A percentile compares a stretch with the other conserved stretches of the same genome.
These are phyloP conservation scores for Pomacea canaliculata DNA, from an alignment of 2,888 invertebrate genomes.

Conservation along the genomic window DNA sequence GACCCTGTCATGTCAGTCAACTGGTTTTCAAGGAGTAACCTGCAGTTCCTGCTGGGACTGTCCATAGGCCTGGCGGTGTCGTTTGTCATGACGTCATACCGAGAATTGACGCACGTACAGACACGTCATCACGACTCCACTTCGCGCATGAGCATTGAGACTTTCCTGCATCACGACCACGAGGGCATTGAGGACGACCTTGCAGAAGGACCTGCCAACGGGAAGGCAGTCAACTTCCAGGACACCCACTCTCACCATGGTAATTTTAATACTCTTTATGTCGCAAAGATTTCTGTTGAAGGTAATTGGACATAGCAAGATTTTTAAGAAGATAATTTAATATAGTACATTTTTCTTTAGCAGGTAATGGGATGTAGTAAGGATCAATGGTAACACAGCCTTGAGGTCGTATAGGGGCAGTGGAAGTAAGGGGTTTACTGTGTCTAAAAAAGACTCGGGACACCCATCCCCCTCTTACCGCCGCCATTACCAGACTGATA, in stretches of 20 bases:
- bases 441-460: too few species aligned
- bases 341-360: too few species aligned
- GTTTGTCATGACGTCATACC: slow-evolving; percentile 9
- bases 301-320: too few species aligned
- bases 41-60: slow-evolving; percentile 12
- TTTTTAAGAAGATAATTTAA: too few species aligned
- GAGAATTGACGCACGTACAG: neutral
- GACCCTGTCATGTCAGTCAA: too few species aligned
- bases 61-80: slow-evolving; percentile 7
- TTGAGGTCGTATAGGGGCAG: too few species aligned
- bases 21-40: neutral
- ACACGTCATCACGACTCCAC: neutral
- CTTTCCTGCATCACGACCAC: neutral
- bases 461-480: too few species aligned
- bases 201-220: neutral
- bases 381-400: too few species aligned
- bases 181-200: neutral
- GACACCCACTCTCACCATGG: neutral
- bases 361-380: too few species aligned
- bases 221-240: neutral
- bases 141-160: neutral
- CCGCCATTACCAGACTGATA: too few species aligned
- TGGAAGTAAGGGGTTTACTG: too few species aligned
- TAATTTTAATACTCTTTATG: neutral
- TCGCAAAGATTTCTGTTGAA: too few species aligned